Conservation (phyloP, 2,888 invertebrate species). For the Teleogryllus oceanicus region DNA sequence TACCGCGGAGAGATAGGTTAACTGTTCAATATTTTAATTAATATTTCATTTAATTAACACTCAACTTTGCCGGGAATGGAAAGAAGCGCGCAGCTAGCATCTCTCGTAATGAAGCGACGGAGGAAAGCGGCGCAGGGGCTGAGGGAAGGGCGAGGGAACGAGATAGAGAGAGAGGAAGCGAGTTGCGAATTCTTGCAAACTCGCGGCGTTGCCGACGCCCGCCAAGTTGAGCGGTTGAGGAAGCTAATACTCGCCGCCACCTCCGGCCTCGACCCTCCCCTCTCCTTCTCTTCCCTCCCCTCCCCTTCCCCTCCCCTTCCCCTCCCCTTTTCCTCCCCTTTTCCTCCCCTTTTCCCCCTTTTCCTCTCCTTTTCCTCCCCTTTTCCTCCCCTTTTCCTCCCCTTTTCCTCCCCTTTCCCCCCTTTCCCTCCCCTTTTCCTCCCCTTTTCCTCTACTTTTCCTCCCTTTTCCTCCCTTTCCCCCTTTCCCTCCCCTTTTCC, state of each 20-base stretch:
- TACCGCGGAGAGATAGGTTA: slow-evolving; percentile 1
- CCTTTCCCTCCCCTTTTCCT: no score
- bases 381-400: fast-evolving
- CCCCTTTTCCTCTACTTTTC: fast-evolving
- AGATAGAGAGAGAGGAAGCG: background rate
- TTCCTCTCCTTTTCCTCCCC: no score
- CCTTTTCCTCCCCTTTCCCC: no score
- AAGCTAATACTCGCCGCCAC: background rate
- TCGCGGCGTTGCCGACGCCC: background rate
- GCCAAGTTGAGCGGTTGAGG: background rate
- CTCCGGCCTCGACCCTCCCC: background rate
- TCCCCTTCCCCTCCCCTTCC: no score
- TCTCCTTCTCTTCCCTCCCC: no score
- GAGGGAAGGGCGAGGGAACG: background rate
- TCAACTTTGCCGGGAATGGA: background rate
- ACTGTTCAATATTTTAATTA: slow-evolving; percentile 18
- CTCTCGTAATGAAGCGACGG: background rate
- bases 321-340: no score
- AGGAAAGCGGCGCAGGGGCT: background rate
- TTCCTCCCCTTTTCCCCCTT: no score
- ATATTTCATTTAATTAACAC: slow-evolving; percentile 18
- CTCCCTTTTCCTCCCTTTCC: no score
- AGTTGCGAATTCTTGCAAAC: slow-evolving; percentile 1
- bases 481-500: fast-evolving
- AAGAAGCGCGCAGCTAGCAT: background rate